A percentile compares a stretch with the other conserved stretches of the same genome.
Evolutionary conservation across 2,797 vertebrate species (phyloP).

Genomic region (Anguilla obscura): DNA sequence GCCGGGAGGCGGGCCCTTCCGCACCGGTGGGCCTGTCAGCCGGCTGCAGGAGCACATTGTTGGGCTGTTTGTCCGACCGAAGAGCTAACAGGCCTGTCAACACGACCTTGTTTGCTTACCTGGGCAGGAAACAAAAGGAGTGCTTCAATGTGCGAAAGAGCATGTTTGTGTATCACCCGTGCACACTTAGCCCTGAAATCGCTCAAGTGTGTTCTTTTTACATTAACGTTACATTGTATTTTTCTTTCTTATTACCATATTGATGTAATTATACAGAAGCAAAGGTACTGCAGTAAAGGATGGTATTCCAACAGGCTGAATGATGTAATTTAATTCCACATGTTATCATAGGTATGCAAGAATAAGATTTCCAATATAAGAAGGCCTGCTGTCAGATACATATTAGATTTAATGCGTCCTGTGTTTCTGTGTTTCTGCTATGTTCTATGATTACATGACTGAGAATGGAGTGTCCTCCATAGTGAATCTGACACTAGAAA

Average conservation of each 20-base stretch:
- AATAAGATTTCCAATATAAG: conserved; percentile 17
- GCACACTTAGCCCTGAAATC: background rate
- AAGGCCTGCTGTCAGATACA: background rate
- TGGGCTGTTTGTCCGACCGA: background rate
- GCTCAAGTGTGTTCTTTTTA: background rate
- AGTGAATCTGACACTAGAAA: conserved; percentile 1
- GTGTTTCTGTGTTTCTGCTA: conserved; percentile 2
- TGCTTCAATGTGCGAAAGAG: background rate
- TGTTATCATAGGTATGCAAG: conserved; percentile 11
- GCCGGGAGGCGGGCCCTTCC: background rate
- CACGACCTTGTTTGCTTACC: conserved; percentile 18
- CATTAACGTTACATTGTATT: background rate
- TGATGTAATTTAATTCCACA: conserved; percentile 5
- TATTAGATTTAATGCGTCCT: conserved; percentile 13
- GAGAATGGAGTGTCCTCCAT: conserved; percentile 8
- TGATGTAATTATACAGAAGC: conserved; percentile 7
- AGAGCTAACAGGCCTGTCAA: background rate
- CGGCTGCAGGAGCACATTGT: conserved; percentile 3
- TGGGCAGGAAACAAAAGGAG: conserved; percentile 4
- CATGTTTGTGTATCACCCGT: background rate
- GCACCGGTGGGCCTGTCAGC: conserved; percentile 17
- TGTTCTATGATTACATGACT: conserved; percentile 5
- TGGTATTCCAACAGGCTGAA: background rate
- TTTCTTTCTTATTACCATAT: conserved; percentile 7
- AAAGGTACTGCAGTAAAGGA: background rate